phyloP scores from a whole-genome alignment of 2,113 vertebrate genomes.

The Mustela nigripes region DNA sequence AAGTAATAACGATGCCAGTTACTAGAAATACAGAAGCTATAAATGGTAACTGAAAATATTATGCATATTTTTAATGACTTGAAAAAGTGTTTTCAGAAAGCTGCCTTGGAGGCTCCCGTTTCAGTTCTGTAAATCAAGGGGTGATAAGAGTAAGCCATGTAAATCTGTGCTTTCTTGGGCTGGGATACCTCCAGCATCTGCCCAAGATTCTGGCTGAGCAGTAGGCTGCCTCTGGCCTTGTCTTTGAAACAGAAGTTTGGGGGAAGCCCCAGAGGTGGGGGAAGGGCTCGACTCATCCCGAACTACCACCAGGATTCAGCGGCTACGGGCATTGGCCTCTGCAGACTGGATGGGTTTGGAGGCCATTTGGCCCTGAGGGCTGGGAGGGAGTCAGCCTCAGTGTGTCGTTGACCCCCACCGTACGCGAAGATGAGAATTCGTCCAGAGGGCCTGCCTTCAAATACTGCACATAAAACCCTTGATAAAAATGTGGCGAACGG shows the following conservation, averaged over 20 bases:
- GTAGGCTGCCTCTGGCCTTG: slow-evolving; percentile 40
- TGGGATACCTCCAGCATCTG: neutral
- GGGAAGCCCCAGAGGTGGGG: slow-evolving; percentile 20
- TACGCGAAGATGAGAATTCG: neutral
- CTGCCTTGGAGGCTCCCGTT: slow-evolving; percentile 65
- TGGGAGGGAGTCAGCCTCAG: neutral
- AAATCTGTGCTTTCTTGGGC: neutral
- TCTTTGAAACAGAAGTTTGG: slow-evolving; percentile 36
- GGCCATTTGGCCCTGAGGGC: neutral
- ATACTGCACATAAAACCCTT: neutral
- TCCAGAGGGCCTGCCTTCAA: neutral
- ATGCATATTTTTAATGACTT: slow-evolving; percentile 74
- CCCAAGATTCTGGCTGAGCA: slow-evolving; percentile 29
- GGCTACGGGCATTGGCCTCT: neutral
- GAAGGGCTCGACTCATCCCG: neutral
- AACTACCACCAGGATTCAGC: neutral
- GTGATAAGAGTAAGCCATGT: neutral
- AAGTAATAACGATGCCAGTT: slow-evolving; percentile 70
- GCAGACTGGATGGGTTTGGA: neutral
- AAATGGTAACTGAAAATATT: slow-evolving; percentile 75
- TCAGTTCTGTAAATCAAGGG: neutral
- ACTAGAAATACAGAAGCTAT: slow-evolving; percentile 72
- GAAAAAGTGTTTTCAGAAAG: slow-evolving; percentile 54
- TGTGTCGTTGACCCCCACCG: neutral
- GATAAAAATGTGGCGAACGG: neutral